Conservation (phyloP, 2,113 vertebrate genomes). For the Copsychus sechellarum region DNA sequence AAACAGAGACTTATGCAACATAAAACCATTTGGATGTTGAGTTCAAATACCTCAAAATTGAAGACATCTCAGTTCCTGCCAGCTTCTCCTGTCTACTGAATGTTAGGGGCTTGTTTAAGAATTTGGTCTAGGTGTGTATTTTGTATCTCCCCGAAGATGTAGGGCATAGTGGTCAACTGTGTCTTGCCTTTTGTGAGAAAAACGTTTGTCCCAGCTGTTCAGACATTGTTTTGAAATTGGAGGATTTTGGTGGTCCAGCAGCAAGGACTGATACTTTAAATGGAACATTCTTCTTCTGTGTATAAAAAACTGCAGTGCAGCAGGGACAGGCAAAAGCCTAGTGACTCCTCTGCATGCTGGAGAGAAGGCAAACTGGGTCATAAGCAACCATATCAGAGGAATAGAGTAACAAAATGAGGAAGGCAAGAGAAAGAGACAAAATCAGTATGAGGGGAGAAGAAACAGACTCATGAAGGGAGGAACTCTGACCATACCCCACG, state of each 20-base stretch:
- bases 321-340: not conserved
- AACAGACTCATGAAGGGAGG: not conserved
- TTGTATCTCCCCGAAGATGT: fast-evolving
- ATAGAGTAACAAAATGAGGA: not conserved
- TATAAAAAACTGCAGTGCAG: not conserved
- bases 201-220: not conserved
- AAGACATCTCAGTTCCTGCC: not conserved
- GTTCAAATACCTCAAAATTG: not conserved
- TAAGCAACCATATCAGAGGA: not conserved
- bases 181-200: not conserved
- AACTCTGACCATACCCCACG: not conserved
- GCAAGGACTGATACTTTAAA: not conserved
- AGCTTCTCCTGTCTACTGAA: not conserved
- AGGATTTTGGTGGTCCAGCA: not conserved
- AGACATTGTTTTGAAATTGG: not conserved
- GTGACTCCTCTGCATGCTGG: not conserved
- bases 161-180: not conserved
- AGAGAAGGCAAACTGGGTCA: not conserved
- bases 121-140: not conserved
- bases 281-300: not conserved
- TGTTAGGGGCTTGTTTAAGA: not conserved
- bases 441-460: not conserved
- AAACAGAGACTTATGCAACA: not conserved
- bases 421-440: not conserved
- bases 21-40: not conserved